Percentiles rank a stretch among this genome's conserved stretches.
phyloP scores from a whole-genome alignment of 23 tunicate genomes.

The Ciona savignyi region DNA sequence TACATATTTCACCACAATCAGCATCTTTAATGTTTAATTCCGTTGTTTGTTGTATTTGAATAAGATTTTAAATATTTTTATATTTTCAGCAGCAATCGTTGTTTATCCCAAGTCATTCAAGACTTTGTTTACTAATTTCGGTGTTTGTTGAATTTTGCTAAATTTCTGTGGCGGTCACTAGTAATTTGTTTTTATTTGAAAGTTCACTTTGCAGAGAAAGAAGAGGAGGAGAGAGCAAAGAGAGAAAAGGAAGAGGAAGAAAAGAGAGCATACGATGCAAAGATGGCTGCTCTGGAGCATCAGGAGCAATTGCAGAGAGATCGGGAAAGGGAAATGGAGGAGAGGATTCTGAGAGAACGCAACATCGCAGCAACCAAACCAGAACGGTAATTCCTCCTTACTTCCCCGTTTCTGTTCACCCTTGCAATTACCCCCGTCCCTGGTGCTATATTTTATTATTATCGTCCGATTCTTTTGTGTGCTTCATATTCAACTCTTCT shows the following conservation, averaged over 20 bases:
- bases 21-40: not conserved
- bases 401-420: not conserved
- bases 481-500: too few relatives aligned
- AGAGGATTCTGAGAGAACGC: constrained; percentile 28
- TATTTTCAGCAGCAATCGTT: too few relatives aligned
- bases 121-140: too few relatives aligned
- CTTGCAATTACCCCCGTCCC: too few relatives aligned
- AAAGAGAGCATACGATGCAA: constrained; percentile 53
- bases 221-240: constrained; percentile 62
- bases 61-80: too few relatives aligned
- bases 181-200: too few relatives aligned
- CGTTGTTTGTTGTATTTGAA: not conserved
- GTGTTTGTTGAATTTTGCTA: too few relatives aligned
- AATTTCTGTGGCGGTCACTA: too few relatives aligned
- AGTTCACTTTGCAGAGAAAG: constrained; percentile 23
- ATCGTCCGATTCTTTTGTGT: too few relatives aligned
- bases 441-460: too few relatives aligned
- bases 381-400: not conserved
- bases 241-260: constrained; percentile 58
- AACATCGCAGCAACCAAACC: not conserved
- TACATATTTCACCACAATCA: not conserved
- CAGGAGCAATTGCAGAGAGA: constrained; percentile 39
- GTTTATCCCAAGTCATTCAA: too few relatives aligned
- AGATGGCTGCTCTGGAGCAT: constrained; percentile 41
- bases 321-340: constrained; percentile 63